phyloP scores from a whole-genome alignment of 2,797 vertebrate genomes.

The Alauda arvensis region DNA sequence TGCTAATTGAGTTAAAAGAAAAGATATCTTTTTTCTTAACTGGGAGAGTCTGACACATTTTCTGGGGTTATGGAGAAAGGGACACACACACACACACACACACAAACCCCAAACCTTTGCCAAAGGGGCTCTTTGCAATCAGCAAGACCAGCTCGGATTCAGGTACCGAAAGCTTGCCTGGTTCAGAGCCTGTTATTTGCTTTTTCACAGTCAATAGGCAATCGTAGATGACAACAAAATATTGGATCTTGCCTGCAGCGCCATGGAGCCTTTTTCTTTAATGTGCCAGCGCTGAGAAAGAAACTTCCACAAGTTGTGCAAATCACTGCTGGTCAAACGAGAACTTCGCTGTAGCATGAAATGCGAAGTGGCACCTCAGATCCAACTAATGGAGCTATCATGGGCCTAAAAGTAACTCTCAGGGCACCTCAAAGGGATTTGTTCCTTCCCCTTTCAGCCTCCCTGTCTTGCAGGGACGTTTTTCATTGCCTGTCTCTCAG shows the following conservation, averaged over 20 bases:
- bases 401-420: conserved; percentile 42
- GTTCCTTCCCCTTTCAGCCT: neutral
- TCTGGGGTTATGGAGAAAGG: neutral
- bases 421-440: conserved; percentile 13
- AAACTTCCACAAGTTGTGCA: conserved; percentile 51
- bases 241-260: conserved; percentile 30
- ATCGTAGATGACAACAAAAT: conserved; percentile 34
- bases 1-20: conserved; percentile 16
- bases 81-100: neutral
- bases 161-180: neutral
- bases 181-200: conserved; percentile 25
- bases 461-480: conserved; percentile 9
- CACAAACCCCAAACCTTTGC: neutral
- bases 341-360: conserved; percentile 52
- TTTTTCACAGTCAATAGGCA: conserved; percentile 55
- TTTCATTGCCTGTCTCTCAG: neutral
- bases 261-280: conserved; percentile 29
- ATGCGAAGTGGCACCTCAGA: conserved; percentile 26
- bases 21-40: neutral
- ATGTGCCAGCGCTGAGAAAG: conserved; percentile 30
- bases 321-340: conserved; percentile 25
- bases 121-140: neutral
- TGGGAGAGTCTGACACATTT: conserved; percentile 7
- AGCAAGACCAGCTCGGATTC: neutral
- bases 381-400: conserved; percentile 43